A percentile compares a stretch with the other conserved stretches of the same genome.
Evolutionary conservation across 2,113 vertebrate species (phyloP).

Genomic region (Cottus gobio): DNA sequence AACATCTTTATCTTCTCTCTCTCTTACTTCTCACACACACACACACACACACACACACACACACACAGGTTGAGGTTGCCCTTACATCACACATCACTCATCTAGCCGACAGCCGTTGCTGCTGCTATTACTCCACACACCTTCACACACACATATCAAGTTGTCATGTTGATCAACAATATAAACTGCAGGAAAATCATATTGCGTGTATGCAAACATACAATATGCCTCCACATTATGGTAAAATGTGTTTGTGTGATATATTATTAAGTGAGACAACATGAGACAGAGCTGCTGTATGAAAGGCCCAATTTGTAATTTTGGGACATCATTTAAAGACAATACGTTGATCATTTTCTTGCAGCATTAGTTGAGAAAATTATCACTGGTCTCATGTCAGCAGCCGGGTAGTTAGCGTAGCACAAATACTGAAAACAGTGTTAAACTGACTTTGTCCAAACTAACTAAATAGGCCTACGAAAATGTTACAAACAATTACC

Average conservation of each 20-base stretch:
- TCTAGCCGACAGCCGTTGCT: constrained; percentile 48
- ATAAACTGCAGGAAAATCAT: background rate
- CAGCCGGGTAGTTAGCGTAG: background rate
- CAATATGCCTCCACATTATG: background rate
- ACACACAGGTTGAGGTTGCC: constrained; percentile 33
- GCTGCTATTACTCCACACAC: constrained; percentile 15
- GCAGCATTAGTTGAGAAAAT: background rate
- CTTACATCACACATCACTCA: constrained; percentile 60
- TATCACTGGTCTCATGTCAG: background rate
- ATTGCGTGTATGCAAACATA: background rate
- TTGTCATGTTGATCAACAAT: constrained; percentile 2
- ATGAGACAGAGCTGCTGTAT: background rate
- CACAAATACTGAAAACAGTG: background rate
- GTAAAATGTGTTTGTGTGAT: background rate
- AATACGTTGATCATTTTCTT: background rate
- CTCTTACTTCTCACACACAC: constrained; percentile 22
- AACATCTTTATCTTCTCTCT: constrained; percentile 64
- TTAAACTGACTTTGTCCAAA: background rate
- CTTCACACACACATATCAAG: background rate
- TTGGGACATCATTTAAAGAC: background rate
- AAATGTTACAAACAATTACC: background rate
- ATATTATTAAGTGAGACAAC: background rate
- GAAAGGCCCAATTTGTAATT: background rate
- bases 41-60: constrained; percentile 15
- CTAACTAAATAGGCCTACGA: background rate